Evolutionary conservation across 2,797 vertebrate species (phyloP).

Genomic region (Anguilla marmorata): DNA sequence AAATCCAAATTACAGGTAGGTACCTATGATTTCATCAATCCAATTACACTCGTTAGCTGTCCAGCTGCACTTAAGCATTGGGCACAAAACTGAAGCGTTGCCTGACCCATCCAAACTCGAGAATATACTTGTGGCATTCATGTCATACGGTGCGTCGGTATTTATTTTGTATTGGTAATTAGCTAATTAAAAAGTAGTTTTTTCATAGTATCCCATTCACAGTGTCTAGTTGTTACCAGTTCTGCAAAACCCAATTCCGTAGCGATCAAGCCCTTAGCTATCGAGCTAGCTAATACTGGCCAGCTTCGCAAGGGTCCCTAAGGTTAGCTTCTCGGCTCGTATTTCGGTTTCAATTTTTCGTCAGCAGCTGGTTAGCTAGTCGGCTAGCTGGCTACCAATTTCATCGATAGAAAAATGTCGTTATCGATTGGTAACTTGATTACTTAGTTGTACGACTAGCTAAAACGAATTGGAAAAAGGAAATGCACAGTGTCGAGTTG

Average conservation of each 20-base stretch:
- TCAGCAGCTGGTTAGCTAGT: conserved; percentile 2
- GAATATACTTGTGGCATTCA: neutral
- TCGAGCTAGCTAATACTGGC: neutral
- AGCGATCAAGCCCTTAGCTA: neutral
- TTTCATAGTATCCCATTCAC: neutral
- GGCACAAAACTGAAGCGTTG: neutral
- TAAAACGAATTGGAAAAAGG: neutral
- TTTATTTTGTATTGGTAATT: neutral
- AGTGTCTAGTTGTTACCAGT: neutral
- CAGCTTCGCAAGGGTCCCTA: neutral
- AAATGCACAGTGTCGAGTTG: neutral
- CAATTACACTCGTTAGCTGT: neutral
- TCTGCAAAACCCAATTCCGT: neutral
- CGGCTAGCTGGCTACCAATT: neutral
- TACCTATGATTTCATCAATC: neutral
- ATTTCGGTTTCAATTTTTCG: conserved; percentile 19
- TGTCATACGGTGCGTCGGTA: neutral
- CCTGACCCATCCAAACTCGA: neutral
- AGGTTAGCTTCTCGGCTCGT: conserved; percentile 4
- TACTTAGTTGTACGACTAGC: too few relatives aligned
- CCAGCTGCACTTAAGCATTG: neutral
- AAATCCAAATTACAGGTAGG: neutral
- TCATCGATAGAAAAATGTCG: neutral
- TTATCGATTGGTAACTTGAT: neutral
- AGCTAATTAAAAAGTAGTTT: neutral